phyloP scores from a whole-genome alignment of 2,888 invertebrate species.

The Xestia sexstrigata region DNA sequence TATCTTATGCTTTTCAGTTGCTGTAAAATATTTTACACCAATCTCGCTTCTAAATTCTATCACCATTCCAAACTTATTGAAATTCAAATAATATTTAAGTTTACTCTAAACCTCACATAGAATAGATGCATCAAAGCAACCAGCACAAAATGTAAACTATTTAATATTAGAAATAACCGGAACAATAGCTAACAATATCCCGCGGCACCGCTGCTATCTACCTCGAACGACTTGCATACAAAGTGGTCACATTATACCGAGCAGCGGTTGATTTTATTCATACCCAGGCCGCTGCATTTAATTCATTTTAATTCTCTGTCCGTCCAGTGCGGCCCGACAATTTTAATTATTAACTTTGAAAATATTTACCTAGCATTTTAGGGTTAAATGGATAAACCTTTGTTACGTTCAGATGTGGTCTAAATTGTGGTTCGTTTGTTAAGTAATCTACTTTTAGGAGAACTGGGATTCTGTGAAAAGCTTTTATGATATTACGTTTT shows the following conservation, averaged over 20 bases:
- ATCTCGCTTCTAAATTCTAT: background rate
- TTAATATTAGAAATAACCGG: constrained; percentile 51
- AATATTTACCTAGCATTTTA: constrained; percentile 57
- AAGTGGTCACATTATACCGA: constrained; percentile 66
- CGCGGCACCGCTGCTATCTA: constrained; percentile 46
- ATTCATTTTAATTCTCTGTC: constrained; percentile 70
- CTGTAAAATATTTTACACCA: background rate
- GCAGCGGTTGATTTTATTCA: constrained; percentile 65
- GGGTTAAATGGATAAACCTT: constrained; percentile 50
- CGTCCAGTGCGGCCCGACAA: constrained; percentile 61
- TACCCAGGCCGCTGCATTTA: constrained; percentile 66
- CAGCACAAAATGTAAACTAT: constrained; percentile 21
- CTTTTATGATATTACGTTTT: constrained; percentile 36
- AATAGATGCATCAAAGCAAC: background rate
- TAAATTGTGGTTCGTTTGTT: constrained; percentile 39
- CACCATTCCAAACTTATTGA: background rate
- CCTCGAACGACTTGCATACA: constrained; percentile 65
- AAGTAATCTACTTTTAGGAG: constrained; percentile 36
- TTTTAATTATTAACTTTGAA: constrained; percentile 72
- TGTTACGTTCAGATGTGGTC: constrained; percentile 27
- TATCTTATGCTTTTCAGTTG: background rate
- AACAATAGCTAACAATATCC: constrained; percentile 59
- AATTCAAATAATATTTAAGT: background rate
- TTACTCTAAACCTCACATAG: background rate
- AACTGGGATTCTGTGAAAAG: constrained; percentile 30